Evolutionary conservation across 2,797 vertebrate species (phyloP), one percentile per base, ranked within the genome.

Genomic region (Gymnothorax javanicus): DNA sequence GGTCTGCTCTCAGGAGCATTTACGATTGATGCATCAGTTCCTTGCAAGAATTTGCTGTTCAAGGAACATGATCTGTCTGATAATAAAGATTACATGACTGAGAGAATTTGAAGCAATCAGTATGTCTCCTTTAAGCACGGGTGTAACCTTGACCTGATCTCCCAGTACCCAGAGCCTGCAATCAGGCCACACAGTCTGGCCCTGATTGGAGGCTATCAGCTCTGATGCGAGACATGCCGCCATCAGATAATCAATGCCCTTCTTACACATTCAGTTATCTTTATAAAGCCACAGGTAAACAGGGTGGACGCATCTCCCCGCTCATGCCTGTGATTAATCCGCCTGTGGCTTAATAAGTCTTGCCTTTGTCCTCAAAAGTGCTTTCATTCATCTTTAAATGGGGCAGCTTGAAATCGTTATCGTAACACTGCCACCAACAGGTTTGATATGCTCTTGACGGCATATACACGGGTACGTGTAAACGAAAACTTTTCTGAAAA

Each of bases 251-350:
- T 75, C 71, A 75, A 50, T 43, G 71, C 4, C 12, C 71, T 50
- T 33, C 27, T 75, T 43, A 20, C 23, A 20, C 20, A 20, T 7
- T n/a, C 4, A 23, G 20, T 67, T n/a, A 1, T n/a, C 2, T 75
- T 33, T 6, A 15, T 13, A 9, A 43, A 60, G 50, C n/a, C n/a
- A 0, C 20, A 9, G 43, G 62, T 84, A 58, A 87, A 84, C 84
- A 58, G 27, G 67, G 69, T 54, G 56, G 86, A 2, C 82, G 82
- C 27, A 25, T 58, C 84, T 85, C 83, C 84, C 87, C 33, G 87
- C 87, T 91, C 87, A 62, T 88, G 89, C 87, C 54, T 82, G 84
- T 90, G 90, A 92, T 92, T 90, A 91, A 87, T 60, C 64, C 8
- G 82, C 86, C 89, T 88, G 91, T 90, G 84, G 83, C 83, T 88